Conservation (phyloP, 2,113 vertebrate genomes). For the Psilopsiagon aurifrons region DNA sequence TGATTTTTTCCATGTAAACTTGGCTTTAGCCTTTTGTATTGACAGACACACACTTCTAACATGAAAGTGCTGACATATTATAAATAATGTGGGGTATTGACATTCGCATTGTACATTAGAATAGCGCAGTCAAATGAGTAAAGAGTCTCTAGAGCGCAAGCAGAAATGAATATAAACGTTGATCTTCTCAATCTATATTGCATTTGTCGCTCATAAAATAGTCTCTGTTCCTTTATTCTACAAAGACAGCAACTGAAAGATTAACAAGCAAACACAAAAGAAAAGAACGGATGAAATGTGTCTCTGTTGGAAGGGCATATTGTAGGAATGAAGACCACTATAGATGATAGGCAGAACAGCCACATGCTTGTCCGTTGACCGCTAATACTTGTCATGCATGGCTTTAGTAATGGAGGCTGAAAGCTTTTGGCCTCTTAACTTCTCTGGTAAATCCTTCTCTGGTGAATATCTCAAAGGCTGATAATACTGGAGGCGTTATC, state of each 20-base stretch:
- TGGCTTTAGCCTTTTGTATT: not conserved
- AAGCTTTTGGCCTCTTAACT: not conserved
- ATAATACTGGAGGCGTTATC: not conserved
- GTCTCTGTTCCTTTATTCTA: not conserved
- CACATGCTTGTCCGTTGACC: not conserved
- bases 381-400: rapidly evolving
- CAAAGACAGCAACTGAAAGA: not conserved
- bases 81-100: not conserved
- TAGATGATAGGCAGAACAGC: not conserved
- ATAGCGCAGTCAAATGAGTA: not conserved
- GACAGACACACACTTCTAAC: not conserved
- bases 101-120: not conserved
- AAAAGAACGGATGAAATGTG: not conserved
- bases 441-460: not conserved
- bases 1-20: not conserved
- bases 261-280: not conserved
- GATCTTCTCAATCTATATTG: not conserved
- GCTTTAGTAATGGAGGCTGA: not conserved
- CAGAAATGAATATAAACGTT: not conserved
- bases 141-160: not conserved
- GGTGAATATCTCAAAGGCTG: not conserved
- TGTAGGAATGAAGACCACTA: not conserved
- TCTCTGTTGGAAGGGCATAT: not conserved
- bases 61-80: not conserved
- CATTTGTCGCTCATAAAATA: not conserved